phyloP scores from a whole-genome alignment of 2,888 invertebrate genomes.

The Xestia xanthographa region DNA sequence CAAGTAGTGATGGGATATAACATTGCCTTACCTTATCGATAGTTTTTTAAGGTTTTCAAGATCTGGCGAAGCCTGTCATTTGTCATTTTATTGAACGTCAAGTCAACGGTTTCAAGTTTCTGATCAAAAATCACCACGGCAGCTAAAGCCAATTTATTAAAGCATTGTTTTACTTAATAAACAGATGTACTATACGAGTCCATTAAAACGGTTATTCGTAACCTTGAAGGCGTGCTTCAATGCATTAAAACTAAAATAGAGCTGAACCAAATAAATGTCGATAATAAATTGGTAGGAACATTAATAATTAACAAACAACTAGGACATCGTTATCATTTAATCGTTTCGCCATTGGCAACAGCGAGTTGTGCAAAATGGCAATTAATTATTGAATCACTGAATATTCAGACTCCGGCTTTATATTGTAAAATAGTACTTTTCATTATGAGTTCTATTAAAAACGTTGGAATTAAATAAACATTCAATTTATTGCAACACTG shows the following conservation, averaged over 20 bases:
- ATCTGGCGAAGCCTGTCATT: background rate
- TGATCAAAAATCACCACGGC: conserved; percentile 28
- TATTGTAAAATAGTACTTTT: conserved; percentile 8
- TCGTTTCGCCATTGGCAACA: conserved; percentile 57
- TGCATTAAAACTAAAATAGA: conserved; percentile 31
- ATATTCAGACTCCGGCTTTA: conserved; percentile 37
- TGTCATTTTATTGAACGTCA: background rate
- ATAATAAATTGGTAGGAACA: conserved; percentile 31
- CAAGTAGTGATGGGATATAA: conserved; percentile 39
- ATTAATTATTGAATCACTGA: conserved; percentile 53
- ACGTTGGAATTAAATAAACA: conserved; percentile 21
- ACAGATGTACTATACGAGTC: conserved; percentile 8
- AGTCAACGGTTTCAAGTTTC: conserved; percentile 22
- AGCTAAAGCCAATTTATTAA: conserved; percentile 30
- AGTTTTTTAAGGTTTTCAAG: background rate
- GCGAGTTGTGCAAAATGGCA: conserved; percentile 39
- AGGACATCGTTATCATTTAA: conserved; percentile 58
- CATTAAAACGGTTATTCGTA: conserved; percentile 17
- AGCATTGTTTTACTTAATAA: conserved; percentile 43
- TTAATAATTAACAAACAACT: conserved; percentile 51
- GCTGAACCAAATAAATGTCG: conserved; percentile 51
- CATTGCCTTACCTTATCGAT: conserved; percentile 27
- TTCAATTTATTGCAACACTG: background rate
- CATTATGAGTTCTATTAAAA: conserved; percentile 2
- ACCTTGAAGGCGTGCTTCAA: conserved; percentile 35